A percentile compares a stretch with the other conserved stretches of the same genome.
These are phyloP conservation scores for Cephus pygmeus DNA, from an alignment of 2,888 invertebrate species.

Conservation along the genomic window DNA sequence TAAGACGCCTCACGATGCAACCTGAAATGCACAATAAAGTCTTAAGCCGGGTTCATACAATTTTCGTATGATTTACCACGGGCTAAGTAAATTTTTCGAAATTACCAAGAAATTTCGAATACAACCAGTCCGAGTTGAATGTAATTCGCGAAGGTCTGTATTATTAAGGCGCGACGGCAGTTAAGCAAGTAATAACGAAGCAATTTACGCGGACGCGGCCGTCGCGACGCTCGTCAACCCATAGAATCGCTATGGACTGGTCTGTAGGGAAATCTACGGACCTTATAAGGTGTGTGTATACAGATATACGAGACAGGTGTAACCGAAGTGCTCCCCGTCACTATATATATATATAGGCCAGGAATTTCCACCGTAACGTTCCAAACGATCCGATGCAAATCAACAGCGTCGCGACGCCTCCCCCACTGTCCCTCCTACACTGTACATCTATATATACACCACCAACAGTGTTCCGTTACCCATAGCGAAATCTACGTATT, in stretches of 20 bases:
- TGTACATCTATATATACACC: background rate
- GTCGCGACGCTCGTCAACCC: background rate
- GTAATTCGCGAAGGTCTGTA: background rate
- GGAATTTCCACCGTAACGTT: background rate
- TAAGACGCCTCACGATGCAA: background rate
- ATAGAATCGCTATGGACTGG: background rate
- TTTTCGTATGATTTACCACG: background rate
- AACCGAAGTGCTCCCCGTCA: background rate
- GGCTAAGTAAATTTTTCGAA: background rate
- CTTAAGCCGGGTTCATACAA: background rate
- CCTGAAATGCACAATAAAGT: too few relatives aligned
- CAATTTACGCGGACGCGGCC: background rate
- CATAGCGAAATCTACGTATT: background rate
- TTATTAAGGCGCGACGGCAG: background rate
- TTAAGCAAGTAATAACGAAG: background rate
- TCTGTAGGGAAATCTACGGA: background rate
- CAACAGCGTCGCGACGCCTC: background rate
- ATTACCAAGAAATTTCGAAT: background rate
- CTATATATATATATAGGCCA: background rate
- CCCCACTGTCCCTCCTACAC: background rate
- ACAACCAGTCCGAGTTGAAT: background rate
- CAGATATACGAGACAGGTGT: background rate
- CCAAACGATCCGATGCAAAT: background rate
- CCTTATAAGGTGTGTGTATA: background rate
- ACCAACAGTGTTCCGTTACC: background rate